Evolutionary conservation across 2,888 invertebrate genomes (phyloP).

Genomic region (Aphidoletes aphidimyza): DNA sequence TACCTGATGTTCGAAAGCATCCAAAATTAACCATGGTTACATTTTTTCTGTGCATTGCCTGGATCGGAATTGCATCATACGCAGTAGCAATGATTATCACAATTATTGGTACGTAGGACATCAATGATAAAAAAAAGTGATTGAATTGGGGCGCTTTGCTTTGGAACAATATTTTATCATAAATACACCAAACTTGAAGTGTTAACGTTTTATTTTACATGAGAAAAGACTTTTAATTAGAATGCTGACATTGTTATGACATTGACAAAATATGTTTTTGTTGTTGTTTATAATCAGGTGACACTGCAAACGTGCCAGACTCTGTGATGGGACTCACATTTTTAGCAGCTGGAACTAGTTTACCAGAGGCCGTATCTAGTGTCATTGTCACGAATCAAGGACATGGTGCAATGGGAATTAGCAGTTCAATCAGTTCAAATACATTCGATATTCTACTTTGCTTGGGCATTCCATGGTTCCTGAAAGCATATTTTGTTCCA

Average conservation of each 20-base stretch:
- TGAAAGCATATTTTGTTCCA: constrained; percentile 75
- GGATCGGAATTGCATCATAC: constrained; percentile 85
- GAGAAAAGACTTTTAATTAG: background rate
- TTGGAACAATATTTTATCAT: background rate
- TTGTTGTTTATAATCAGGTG: constrained; percentile 68
- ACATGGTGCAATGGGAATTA: constrained; percentile 72
- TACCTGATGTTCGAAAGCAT: constrained; percentile 79
- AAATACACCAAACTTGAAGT: background rate
- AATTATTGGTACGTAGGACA: constrained; percentile 72
- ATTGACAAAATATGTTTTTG: background rate
- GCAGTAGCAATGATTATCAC: constrained; percentile 89
- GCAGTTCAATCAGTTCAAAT: constrained; percentile 84
- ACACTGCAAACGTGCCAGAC: constrained; percentile 82
- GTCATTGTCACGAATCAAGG: constrained; percentile 86
- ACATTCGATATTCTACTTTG: constrained; percentile 84
- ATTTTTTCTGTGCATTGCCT: constrained; percentile 82
- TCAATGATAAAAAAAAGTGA: background rate
- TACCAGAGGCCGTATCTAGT: constrained; percentile 88
- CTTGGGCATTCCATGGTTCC: constrained; percentile 81
- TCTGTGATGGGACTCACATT: constrained; percentile 88
- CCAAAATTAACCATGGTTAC: constrained; percentile 74
- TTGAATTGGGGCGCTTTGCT: too few species aligned
- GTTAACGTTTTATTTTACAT: background rate
- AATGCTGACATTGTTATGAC: background rate
- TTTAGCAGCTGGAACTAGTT: constrained; percentile 85